Percentiles rank a stretch among this genome's conserved stretches.
phyloP scores from a whole-genome alignment of 2,888 invertebrate species.

The Copidosoma aretas region DNA sequence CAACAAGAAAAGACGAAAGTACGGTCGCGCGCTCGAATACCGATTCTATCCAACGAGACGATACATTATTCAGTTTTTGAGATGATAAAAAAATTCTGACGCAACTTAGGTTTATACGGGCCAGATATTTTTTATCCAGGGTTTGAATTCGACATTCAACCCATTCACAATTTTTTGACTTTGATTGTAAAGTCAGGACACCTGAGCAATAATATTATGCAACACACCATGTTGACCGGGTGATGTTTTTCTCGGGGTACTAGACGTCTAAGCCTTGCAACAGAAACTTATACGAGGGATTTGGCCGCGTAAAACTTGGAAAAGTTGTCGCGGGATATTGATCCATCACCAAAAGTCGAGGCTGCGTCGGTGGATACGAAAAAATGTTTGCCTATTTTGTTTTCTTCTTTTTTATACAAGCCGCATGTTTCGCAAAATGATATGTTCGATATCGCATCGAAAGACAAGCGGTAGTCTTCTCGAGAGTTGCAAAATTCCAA shows the following conservation, averaged over 20 bases:
- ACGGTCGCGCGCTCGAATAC: constrained; percentile 16
- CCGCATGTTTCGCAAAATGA: constrained; percentile 14
- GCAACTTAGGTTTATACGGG: no score
- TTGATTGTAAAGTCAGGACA: no score
- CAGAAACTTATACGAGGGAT: background rate
- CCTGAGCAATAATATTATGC: no score
- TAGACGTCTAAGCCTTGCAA: no score
- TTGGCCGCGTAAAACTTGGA: background rate
- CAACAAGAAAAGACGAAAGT: background rate
- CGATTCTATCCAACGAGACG: constrained; percentile 10
- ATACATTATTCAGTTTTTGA: background rate
- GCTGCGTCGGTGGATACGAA: no score
- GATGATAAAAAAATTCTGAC: background rate
- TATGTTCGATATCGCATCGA: background rate
- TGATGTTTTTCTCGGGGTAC: no score
- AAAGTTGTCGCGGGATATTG: constrained; percentile 10
- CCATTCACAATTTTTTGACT: no score
- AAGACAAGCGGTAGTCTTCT: background rate
- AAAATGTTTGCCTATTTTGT: no score
- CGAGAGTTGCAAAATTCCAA: constrained; percentile 8
- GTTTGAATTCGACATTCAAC: no score
- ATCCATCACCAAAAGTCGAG: no score
- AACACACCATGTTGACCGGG: no score
- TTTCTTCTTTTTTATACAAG: constrained; percentile 1
- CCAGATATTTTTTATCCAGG: no score